phyloP scores from a whole-genome alignment of 2,888 invertebrate genomes.

The Drosophila putrida region DNA sequence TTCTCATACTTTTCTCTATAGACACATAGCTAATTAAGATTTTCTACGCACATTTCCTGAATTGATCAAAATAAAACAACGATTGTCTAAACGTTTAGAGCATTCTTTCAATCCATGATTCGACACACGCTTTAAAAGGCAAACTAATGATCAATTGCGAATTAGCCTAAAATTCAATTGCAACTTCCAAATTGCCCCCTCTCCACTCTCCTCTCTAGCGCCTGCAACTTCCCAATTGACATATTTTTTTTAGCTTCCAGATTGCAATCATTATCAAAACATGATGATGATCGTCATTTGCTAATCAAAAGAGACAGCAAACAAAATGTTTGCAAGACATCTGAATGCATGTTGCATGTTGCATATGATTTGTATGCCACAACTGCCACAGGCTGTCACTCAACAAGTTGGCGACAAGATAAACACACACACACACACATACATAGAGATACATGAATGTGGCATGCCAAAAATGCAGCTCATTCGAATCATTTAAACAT shows the following conservation, averaged over 20 bases:
- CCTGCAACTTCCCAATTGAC: slow-evolving; percentile 32
- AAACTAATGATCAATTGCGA: slow-evolving; percentile 26
- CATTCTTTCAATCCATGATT: slow-evolving; percentile 29
- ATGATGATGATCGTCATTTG: slow-evolving; percentile 47
- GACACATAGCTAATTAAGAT: slow-evolving; percentile 1
- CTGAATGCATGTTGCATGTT: slow-evolving; percentile 56
- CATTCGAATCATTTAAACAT: slow-evolving; percentile 73
- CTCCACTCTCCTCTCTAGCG: not conserved
- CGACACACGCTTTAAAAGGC: slow-evolving; percentile 13
- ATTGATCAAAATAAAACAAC: not conserved
- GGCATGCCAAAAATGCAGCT: slow-evolving; percentile 71
- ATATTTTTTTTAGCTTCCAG: slow-evolving; percentile 49
- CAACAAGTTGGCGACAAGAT: slow-evolving; percentile 63
- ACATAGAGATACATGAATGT: slow-evolving; percentile 22
- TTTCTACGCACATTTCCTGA: slow-evolving; percentile 14
- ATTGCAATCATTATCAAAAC: slow-evolving; percentile 42
- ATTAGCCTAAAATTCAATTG: slow-evolving; percentile 17
- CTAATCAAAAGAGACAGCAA: slow-evolving; percentile 72
- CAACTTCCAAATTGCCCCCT: not conserved
- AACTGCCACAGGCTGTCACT: slow-evolving; percentile 59
- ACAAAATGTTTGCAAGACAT: slow-evolving; percentile 59
- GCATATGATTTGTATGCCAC: slow-evolving; percentile 57
- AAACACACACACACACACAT: slow-evolving; percentile 35
- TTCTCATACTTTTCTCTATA: too few relatives aligned
- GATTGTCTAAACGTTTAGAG: slow-evolving; percentile 15